Evolutionary conservation across 2,888 invertebrate genomes (phyloP).

Genomic region (Ditula angustiorana): DNA sequence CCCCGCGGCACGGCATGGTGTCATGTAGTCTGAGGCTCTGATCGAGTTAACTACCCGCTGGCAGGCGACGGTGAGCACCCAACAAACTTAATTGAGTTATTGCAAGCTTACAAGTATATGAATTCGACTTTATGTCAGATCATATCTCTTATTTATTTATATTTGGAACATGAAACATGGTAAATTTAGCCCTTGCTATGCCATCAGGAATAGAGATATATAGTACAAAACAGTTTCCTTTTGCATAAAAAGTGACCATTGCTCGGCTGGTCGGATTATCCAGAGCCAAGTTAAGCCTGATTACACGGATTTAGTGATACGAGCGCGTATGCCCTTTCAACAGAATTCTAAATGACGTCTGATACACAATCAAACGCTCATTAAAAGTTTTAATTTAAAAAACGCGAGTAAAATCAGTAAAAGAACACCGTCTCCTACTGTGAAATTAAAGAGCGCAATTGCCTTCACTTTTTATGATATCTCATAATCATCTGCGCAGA

Average conservation of each 20-base stretch:
- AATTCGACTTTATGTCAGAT: too few relatives aligned
- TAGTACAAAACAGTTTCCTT: background rate
- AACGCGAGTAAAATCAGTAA: slow-evolving; percentile 27
- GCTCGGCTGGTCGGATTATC: background rate
- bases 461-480: slow-evolving; percentile 22
- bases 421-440: slow-evolving; percentile 25
- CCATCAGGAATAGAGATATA: too few relatives aligned
- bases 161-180: too few relatives aligned
- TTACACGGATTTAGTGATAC: slow-evolving; percentile 4
- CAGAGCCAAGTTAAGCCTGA: slow-evolving; percentile 1
- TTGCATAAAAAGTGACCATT: too few relatives aligned
- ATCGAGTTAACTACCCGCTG: slow-evolving; percentile 23
- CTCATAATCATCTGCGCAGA: slow-evolving; percentile 33
- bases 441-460: slow-evolving; percentile 37
- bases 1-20: slow-evolving; percentile 59
- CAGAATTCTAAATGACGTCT: background rate
- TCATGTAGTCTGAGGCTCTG: slow-evolving; percentile 46
- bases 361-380: background rate
- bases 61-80: background rate
- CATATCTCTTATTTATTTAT: too few relatives aligned
- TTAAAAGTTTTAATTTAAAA: background rate
- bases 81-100: background rate
- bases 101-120: background rate
- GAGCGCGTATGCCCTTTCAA: background rate
- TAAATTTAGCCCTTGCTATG: too few relatives aligned